phyloP scores from a whole-genome alignment of 2,113 vertebrate species.

The Atrichornis clamosus region DNA sequence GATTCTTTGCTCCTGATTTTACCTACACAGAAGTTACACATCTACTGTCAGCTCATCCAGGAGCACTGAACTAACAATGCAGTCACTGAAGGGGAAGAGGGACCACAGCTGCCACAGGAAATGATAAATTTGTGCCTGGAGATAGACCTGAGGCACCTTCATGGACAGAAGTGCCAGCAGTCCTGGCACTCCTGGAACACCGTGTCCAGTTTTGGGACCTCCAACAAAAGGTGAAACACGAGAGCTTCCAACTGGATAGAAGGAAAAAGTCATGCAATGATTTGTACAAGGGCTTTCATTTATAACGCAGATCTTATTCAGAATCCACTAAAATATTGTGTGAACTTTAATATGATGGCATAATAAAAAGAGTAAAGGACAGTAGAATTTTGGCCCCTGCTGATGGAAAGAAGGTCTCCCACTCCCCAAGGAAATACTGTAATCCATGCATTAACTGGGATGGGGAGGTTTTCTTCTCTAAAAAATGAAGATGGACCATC shows the following conservation, averaged over 20 bases:
- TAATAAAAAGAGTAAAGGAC: not conserved
- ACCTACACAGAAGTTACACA: not conserved
- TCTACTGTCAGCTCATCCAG: not conserved
- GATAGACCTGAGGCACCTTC: not conserved
- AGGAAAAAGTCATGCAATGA: not conserved
- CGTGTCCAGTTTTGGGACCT: no score
- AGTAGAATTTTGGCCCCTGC: not conserved
- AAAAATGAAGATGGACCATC: not conserved
- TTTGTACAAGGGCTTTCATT: not conserved
- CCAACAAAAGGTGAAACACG: not conserved
- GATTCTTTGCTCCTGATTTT: not conserved
- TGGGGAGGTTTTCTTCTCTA: not conserved
- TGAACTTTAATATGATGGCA: not conserved
- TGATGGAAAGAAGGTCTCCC: not conserved
- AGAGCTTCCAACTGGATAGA: no score
- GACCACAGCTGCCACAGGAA: accelerated
- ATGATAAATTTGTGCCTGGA: no score
- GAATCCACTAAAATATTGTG: not conserved
- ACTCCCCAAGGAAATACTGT: not conserved
- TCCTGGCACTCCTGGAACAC: no score
- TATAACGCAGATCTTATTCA: not conserved
- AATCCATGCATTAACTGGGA: not conserved
- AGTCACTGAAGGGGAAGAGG: not conserved
- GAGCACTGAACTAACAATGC: not conserved
- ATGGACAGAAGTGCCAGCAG: no score